Evolutionary conservation across 2,797 vertebrate species (phyloP).

Genomic region (Orestias chungarensis): DNA sequence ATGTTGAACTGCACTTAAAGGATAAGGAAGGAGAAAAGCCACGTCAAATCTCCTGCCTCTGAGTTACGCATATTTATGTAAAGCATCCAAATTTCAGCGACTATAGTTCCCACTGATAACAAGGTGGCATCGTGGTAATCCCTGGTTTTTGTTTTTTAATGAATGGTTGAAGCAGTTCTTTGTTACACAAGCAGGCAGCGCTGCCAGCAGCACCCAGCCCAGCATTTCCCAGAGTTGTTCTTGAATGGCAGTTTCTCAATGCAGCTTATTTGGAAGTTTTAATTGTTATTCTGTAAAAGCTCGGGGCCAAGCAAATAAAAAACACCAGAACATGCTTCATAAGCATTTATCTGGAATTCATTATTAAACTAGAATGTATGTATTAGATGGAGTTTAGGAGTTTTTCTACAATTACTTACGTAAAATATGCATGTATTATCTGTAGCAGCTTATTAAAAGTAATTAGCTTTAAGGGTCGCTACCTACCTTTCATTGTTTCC

Average conservation of each 20-base stretch:
- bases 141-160: constrained; percentile 16
- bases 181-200: constrained; percentile 11
- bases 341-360: no score
- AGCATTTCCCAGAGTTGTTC: constrained; percentile 41
- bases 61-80: background rate
- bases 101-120: background rate
- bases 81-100: background rate
- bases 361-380: no score
- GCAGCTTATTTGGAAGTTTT: constrained; percentile 22
- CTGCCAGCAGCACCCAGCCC: constrained; percentile 34
- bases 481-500: no score
- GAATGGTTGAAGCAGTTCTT: constrained; percentile 24
- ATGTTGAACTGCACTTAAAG: constrained; percentile 97
- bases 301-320: constrained; percentile 1
- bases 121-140: background rate
- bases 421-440: no score
- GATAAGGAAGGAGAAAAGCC: constrained; percentile 38
- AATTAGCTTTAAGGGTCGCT: no score
- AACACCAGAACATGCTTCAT: background rate
- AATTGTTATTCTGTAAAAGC: background rate
- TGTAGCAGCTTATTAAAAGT: no score
- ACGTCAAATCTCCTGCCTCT: constrained; percentile 37
- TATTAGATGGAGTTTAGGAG: no score
- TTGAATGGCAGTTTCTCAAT: constrained; percentile 57
- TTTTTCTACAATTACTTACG: no score